Base-by-base conservation (phyloP, 2,797 vertebrate genomes). In the Phrynocephalus guinanensis region DNA sequence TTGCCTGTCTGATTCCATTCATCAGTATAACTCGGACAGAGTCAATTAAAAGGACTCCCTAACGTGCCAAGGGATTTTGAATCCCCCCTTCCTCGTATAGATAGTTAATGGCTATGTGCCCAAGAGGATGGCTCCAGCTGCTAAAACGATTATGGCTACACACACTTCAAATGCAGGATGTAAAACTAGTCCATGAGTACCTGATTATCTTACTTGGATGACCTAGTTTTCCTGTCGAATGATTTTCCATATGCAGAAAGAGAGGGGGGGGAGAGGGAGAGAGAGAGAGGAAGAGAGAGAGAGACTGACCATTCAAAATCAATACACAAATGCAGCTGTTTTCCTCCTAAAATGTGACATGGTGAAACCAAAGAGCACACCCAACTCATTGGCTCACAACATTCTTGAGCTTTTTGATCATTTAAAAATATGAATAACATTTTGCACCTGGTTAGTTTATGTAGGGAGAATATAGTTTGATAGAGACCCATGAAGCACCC, bases 31-130 rank as follows among this genome's bases (percentile, higher is more conserved):
- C 38, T 44, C 38, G 38, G 3, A 44, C 38, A 44, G 38, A 5
- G 38, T 44, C 38, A 85, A 50, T 1, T 52, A 56, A 79, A n/a
- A 92, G 60, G 6, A 28, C 83, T 24, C 86, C 44, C 66, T 87
- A 20, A 0, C 72, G 84, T 94, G 86, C 85, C 86, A 92, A 38
- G 33, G 70, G 13, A 91, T 72, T 86, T 83, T 70, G 90, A 67
- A 70, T 90, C 91, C 91, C 38, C 50, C 85, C 68, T 76, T 75
- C 52, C 30, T 78, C 3, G 56, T 88, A 33, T 87, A 81, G 85
- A 83, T 90, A 85, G 52, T 50, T 82, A 71, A 87, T 90, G 28
- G 44, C 63, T 38, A 56, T 77, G 18, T 44, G 11, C 67, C 77
- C 44, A 20, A 63, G 73, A 60, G 30, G 52, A 89, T 60, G 79